phyloP scores from a whole-genome alignment of 2,797 vertebrate species.

The Margarornis squamiger region DNA sequence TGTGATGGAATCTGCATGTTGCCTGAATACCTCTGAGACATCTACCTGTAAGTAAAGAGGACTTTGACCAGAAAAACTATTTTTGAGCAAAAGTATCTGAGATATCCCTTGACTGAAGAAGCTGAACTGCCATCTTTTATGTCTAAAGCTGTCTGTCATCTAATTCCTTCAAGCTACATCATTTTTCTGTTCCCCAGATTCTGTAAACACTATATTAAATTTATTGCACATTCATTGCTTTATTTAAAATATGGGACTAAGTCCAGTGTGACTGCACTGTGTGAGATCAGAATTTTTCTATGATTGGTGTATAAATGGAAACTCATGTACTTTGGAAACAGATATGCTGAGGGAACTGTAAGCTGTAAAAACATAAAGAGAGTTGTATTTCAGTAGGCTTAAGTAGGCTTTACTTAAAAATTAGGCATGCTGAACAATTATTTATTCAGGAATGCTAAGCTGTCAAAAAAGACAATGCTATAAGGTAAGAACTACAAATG shows the following conservation, averaged over 20 bases:
- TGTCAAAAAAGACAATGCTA: neutral
- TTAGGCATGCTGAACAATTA: neutral
- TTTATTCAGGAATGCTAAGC: neutral
- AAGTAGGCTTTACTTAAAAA: neutral
- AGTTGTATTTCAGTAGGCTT: neutral
- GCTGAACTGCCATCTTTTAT: neutral
- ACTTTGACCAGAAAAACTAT: neutral
- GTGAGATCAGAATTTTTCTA: neutral
- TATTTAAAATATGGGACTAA: constrained; percentile 10
- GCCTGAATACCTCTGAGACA: neutral
- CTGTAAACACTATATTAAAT: neutral
- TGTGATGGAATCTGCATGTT: neutral
- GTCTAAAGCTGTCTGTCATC: neutral
- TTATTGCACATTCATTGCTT: constrained; percentile 14
- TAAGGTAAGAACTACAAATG: neutral
- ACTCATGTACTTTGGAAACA: neutral
- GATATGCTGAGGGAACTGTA: neutral
- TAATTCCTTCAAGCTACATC: neutral
- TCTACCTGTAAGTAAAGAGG: neutral
- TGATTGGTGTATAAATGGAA: neutral
- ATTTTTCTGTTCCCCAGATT: neutral
- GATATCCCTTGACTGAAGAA: neutral
- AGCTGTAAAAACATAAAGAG: neutral
- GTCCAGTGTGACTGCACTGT: neutral
- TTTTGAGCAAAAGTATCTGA: neutral